Percentiles rank a stretch among this genome's conserved stretches.
phyloP scores from a whole-genome alignment of 1,140 invertebrate species.

The Pomacea maculata region DNA sequence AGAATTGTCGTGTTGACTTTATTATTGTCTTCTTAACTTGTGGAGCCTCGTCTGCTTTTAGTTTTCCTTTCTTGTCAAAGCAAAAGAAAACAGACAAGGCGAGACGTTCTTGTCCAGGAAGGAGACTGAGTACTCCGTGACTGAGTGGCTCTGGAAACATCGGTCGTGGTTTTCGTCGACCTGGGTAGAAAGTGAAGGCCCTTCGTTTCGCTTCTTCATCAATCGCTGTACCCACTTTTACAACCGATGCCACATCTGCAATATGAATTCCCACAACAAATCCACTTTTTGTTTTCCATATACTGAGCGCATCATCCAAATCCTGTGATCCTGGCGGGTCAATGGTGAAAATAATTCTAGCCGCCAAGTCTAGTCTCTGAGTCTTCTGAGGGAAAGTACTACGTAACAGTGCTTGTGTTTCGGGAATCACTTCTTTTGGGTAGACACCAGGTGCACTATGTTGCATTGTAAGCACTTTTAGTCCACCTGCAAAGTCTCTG shows the following conservation, averaged over 20 bases:
- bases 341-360: slow-evolving; percentile 84
- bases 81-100: slow-evolving; percentile 47
- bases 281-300: slow-evolving; percentile 30
- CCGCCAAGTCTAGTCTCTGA: slow-evolving; percentile 76
- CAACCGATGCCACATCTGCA: slow-evolving; percentile 58
- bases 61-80: slow-evolving; percentile 28
- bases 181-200: slow-evolving; percentile 57
- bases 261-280: slow-evolving; percentile 57
- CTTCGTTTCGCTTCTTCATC: slow-evolving; percentile 57
- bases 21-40: slow-evolving; percentile 9
- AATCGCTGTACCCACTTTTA: slow-evolving; percentile 40
- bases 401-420: slow-evolving; percentile 4
- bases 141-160: slow-evolving; percentile 65
- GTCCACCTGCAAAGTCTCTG: slow-evolving; percentile 26
- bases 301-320: slow-evolving; percentile 96
- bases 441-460: slow-evolving; percentile 29
- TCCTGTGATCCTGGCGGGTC: slow-evolving; percentile 98
- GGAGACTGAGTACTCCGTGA: slow-evolving; percentile 60
- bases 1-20: slow-evolving; percentile 26
- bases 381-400: slow-evolving; percentile 66
- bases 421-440: slow-evolving; percentile 25
- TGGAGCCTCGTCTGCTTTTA: neutral
- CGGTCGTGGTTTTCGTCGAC: slow-evolving; percentile 49
- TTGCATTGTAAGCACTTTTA: slow-evolving; percentile 33
- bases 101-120: slow-evolving; percentile 52